Percentiles rank a stretch among this genome's conserved stretches.
Evolutionary conservation across 2,113 vertebrate genomes (phyloP).

Genomic region (Azemiops feae): DNA sequence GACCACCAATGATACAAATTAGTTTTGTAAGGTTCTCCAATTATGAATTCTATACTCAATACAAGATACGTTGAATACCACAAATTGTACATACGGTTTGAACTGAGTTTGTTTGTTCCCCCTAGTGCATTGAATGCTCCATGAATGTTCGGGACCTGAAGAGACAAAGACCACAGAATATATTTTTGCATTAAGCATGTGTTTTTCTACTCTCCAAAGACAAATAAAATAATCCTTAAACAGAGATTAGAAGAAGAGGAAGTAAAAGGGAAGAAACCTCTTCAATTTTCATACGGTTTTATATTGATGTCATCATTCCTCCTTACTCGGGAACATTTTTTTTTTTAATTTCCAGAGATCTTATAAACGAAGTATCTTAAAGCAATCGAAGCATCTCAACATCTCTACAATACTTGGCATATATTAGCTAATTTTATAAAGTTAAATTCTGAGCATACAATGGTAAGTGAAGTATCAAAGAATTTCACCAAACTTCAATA

Average conservation of each 20-base stretch:
- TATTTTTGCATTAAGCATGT: conserved; percentile 18
- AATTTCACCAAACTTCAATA: not conserved
- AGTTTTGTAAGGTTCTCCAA: not conserved
- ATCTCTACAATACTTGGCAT: not conserved
- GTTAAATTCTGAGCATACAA: not conserved
- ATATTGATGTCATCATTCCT: not conserved
- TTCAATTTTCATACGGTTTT: not conserved
- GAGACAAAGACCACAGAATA: conserved; percentile 35
- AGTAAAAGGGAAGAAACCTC: not conserved
- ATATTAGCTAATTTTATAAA: not conserved
- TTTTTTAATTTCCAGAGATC: not conserved
- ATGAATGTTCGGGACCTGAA: conserved; percentile 87
- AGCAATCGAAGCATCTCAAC: not conserved
- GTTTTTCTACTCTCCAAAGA: not conserved
- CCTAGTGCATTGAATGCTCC: conserved; percentile 96
- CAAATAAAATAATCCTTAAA: conserved; percentile 15
- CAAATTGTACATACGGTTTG: conserved; percentile 85
- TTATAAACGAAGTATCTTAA: not conserved
- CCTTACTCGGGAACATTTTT: not conserved
- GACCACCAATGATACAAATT: not conserved
- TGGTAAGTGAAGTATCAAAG: not conserved
- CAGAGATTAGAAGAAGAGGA: not conserved
- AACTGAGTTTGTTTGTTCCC: conserved; percentile 86
- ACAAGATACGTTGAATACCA: not conserved
- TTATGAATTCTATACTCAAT: not conserved